These are phyloP conservation scores for Meiosimyza platycephala DNA, from an alignment of 2,888 invertebrate genomes.

Conservation along the genomic window DNA sequence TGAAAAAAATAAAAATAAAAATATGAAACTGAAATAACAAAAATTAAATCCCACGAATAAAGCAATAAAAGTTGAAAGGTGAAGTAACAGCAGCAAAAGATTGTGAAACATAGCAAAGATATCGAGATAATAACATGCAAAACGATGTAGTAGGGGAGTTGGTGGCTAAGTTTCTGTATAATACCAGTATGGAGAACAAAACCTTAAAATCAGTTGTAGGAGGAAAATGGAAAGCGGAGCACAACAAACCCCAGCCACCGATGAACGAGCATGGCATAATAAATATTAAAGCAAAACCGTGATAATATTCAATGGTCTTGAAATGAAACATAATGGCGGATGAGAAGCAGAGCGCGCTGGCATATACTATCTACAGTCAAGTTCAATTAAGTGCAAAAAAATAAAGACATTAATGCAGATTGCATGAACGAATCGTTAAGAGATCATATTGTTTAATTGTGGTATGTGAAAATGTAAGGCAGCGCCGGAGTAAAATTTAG, in stretches of 20 bases:
- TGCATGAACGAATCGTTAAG: too few species aligned
- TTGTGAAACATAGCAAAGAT: conserved; percentile 2
- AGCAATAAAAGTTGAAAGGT: background rate
- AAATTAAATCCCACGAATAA: background rate
- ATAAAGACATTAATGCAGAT: too few species aligned
- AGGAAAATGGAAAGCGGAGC: background rate
- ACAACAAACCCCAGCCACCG: background rate
- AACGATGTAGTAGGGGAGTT: background rate
- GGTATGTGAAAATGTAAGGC: too few species aligned
- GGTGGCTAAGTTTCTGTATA: too few species aligned
- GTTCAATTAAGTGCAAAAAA: too few species aligned
- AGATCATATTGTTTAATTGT: too few species aligned
- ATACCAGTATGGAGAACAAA: background rate
- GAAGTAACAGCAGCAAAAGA: background rate
- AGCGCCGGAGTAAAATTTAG: too few species aligned
- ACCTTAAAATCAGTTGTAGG: background rate
- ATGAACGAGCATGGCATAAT: conserved; percentile 17
- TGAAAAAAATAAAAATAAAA: conserved; percentile 12
- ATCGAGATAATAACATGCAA: conserved; percentile 27
- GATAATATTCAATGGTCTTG: conserved; percentile 14
- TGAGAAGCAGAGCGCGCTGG: background rate
- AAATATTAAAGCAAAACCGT: conserved; percentile 22
- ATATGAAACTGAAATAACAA: background rate
- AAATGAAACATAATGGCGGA: conserved; percentile 1
- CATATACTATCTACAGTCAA: too few species aligned